Conservation (phyloP, 2,888 invertebrate species). For the Drosophila dives region DNA sequence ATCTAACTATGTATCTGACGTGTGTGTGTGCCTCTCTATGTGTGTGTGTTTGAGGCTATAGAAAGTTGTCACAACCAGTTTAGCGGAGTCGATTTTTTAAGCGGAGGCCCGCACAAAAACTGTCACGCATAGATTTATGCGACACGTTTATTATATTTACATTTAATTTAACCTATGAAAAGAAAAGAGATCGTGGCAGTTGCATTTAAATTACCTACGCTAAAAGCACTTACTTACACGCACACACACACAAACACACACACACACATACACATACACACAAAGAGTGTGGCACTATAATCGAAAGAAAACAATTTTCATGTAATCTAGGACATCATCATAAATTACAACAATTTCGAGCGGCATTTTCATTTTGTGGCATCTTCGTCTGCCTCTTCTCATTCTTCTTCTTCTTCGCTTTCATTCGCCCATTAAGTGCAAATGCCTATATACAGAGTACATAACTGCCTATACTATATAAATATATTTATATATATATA, state of each 20-base stretch:
- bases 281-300: constrained; percentile 46
- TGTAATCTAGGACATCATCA: constrained; percentile 83
- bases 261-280: not conserved
- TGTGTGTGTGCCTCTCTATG: constrained; percentile 4
- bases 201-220: constrained; percentile 63
- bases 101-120: constrained; percentile 61
- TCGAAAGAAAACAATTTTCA: constrained; percentile 83
- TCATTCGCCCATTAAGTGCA: constrained; percentile 55
- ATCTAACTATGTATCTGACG: constrained; percentile 46
- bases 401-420: constrained; percentile 31
- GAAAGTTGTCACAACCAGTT: constrained; percentile 81
- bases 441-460: constrained; percentile 31
- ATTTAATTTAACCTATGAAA: constrained; percentile 72
- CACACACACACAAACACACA: constrained; percentile 13
- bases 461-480: constrained; percentile 11
- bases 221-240: constrained; percentile 34
- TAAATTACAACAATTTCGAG: constrained; percentile 82
- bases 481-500: constrained; percentile 20
- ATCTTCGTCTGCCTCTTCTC: constrained; percentile 14
- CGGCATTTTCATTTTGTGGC: constrained; percentile 61
- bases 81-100: constrained; percentile 61
- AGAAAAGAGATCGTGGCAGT: constrained; percentile 49
- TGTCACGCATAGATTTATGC: constrained; percentile 78
- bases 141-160: constrained; percentile 79
- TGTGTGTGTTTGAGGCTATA: constrained; percentile 50